Conservation (phyloP, 2,888 invertebrate genomes). For the Lepidochrysops patricia region DNA sequence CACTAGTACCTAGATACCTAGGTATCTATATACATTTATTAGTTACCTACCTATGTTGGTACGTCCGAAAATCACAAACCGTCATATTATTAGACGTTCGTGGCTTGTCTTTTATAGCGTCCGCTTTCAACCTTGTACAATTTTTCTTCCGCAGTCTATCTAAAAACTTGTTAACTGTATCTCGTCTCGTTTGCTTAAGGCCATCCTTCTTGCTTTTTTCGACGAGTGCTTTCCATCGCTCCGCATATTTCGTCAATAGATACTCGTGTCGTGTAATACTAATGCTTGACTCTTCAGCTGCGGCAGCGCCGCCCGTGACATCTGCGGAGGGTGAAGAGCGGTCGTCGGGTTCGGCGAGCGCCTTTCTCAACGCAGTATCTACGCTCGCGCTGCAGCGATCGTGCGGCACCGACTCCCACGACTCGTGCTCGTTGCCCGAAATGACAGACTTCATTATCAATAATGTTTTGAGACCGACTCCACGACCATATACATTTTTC, state of each 20-base stretch:
- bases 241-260: constrained; percentile 43
- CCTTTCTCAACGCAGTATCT: background rate
- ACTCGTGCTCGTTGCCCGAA: constrained; percentile 27
- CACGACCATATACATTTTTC: constrained; percentile 8
- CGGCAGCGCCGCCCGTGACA: background rate
- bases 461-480: constrained; percentile 46
- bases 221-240: constrained; percentile 49
- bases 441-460: constrained; percentile 54
- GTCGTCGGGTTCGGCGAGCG: background rate
- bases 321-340: too few species aligned
- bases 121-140: constrained; percentile 24
- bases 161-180: constrained; percentile 49
- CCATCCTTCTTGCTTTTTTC: constrained; percentile 36
- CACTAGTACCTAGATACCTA: background rate
- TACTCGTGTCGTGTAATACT: constrained; percentile 31
- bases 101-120: constrained; percentile 30
- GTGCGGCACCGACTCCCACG: background rate
- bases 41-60: constrained; percentile 52
- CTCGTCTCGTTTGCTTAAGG: constrained; percentile 40
- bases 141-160: constrained; percentile 56
- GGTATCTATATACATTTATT: background rate
- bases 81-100: constrained; percentile 40
- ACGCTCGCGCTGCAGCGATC: background rate
- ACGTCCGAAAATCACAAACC: constrained; percentile 51
- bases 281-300: constrained; percentile 33